Evolutionary conservation across 2,797 vertebrate species (phyloP).

Genomic region (Pangasius sanitwongsei): DNA sequence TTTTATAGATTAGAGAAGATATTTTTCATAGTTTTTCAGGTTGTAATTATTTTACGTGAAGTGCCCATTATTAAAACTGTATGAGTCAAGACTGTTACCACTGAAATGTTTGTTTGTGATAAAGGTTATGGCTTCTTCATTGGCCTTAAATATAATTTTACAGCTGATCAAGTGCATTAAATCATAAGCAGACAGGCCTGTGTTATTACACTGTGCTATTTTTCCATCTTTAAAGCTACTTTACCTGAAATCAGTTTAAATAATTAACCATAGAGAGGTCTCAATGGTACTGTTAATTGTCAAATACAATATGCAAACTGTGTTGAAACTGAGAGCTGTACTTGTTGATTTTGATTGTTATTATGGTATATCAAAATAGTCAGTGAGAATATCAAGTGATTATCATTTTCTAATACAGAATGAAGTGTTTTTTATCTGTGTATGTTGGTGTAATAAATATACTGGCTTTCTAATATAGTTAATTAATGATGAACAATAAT

Average conservation of each 20-base stretch:
- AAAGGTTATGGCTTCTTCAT: constrained; percentile 25
- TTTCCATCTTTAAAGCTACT: constrained; percentile 6
- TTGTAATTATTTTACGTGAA: not conserved
- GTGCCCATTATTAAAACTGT: not conserved
- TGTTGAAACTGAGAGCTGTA: not conserved
- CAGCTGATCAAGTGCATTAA: constrained; percentile 7
- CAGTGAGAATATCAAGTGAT: not conserved
- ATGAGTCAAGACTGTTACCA: not conserved
- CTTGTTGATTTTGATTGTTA: not conserved
- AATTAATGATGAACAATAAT: not conserved
- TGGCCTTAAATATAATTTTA: not conserved
- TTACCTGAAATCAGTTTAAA: not conserved
- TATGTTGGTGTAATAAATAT: not conserved
- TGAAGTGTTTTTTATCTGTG: not conserved
- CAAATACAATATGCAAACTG: not conserved
- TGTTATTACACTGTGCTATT: not conserved
- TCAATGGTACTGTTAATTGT: not conserved
- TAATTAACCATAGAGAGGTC: not conserved
- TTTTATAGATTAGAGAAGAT: not conserved
- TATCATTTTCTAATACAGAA: not conserved
- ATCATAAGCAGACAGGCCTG: constrained; percentile 8
- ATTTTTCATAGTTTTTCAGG: not conserved
- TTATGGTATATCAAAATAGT: not conserved
- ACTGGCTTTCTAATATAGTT: not conserved
- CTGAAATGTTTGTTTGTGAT: constrained; percentile 21